phyloP scores from a whole-genome alignment of 2,888 invertebrate genomes.

The Catonia carolina region DNA sequence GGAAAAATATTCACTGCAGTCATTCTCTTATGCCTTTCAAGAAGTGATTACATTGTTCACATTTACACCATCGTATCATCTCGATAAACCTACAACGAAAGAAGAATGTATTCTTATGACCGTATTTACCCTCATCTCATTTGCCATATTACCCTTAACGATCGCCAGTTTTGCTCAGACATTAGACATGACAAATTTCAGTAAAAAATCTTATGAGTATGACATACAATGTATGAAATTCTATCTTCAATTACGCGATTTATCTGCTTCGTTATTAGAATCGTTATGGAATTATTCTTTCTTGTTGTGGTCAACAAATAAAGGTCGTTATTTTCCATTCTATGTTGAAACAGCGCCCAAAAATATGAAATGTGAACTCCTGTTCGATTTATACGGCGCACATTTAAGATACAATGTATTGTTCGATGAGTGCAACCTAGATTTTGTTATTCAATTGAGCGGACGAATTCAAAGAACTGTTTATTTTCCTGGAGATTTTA shows the following conservation, averaged over 20 bases:
- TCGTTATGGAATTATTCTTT: background rate
- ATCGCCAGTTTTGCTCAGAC: background rate
- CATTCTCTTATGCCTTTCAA: background rate
- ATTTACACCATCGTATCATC: background rate
- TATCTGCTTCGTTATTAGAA: background rate
- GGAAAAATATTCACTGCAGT: background rate
- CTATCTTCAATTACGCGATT: background rate
- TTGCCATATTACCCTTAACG: background rate
- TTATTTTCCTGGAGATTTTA: slow-evolving; percentile 1
- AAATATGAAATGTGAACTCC: background rate
- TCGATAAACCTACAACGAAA: background rate
- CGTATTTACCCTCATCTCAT: background rate
- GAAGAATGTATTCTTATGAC: slow-evolving; percentile 1
- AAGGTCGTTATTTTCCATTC: background rate
- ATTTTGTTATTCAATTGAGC: background rate
- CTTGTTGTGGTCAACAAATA: background rate
- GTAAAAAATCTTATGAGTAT: background rate
- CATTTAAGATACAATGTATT: background rate
- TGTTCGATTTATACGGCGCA: background rate
- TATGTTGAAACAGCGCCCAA: slow-evolving; percentile 1
- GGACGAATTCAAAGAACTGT: background rate
- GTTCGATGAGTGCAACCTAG: background rate
- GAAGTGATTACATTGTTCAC: background rate
- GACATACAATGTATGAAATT: background rate
- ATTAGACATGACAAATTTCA: background rate